Base-by-base conservation (phyloP, 1,140 invertebrate genomes). In the Diorhabda carinulata region DNA sequence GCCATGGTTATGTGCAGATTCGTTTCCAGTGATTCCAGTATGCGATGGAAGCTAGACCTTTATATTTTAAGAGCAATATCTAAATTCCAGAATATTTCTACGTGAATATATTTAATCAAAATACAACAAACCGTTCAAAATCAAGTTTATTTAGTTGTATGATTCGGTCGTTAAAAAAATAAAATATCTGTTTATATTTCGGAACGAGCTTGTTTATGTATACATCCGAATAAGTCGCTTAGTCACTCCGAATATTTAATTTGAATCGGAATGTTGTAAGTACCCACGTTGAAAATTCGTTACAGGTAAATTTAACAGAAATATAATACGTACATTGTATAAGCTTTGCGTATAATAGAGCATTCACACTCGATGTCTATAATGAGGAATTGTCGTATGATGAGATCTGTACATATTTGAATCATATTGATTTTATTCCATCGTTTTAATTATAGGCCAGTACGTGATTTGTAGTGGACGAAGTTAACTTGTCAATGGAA, bases 331-430 rank as follows among this genome's bases (percentile, higher is more conserved):
- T 57, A 59, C 69, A 70, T 73, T 72, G 71, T 72, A 63, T 67
- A 25, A 57, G 61, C 45, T 57, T 66, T 58, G 59, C 66, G 59
- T 65, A 73, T 73, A 73, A 73, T 73, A 58, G 71, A 70, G 68
- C 71, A 73, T 73, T 70, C 71, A 73, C 64, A 43, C 47, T 42
- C 40, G 47, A 52, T 52, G 47, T 43, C 65, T 43, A 65, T 73
- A 73, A 73, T 73, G 71, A 73, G 70, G 71, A 65, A 73, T 73
- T 73, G 71, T 73, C 71, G 70, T 73, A 69, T 69, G 59, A 73
- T 59, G 57, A 56, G 44, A 67, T 56, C 42, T 44, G 62, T 59
- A 67, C n/a, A 44, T 52, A 52, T 70, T 68, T 68, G 66, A 64
- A 68, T 71, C 68, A 52, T 52, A 68, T 71, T 65, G 70, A 71